Conservation (phyloP, 2,113 vertebrate genomes). For the Oryzias celebensis region DNA sequence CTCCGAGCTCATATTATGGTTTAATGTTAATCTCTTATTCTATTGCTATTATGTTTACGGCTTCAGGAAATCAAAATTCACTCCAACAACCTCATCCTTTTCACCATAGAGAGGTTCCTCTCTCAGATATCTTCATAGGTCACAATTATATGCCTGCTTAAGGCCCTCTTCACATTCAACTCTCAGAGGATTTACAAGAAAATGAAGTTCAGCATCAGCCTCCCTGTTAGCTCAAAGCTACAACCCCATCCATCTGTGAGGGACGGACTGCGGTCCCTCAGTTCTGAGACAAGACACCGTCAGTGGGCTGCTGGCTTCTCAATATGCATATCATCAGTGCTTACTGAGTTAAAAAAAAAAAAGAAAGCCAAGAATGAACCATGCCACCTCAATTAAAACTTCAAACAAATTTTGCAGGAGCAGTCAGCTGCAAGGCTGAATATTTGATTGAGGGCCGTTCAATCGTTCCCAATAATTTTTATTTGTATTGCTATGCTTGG, state of each 20-base stretch:
- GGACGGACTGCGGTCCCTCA: conserved; percentile 9
- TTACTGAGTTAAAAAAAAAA: conserved; percentile 51
- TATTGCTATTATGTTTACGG: not conserved
- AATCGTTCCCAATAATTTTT: conserved; percentile 9
- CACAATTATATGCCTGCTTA: conserved; percentile 9
- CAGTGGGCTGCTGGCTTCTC: conserved; percentile 22
- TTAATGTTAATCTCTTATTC: not conserved
- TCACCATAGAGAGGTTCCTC: conserved; percentile 3
- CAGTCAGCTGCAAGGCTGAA: conserved; percentile 42
- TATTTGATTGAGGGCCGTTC: conserved; percentile 45
- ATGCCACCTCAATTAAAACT: conserved; percentile 72
- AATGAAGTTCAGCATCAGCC: conserved; percentile 25
- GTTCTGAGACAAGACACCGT: conserved; percentile 36
- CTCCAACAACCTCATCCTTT: not conserved
- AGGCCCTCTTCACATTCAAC: conserved; percentile 16
- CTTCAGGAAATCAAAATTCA: not conserved
- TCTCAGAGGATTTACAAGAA: conserved; percentile 25
- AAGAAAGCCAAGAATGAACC: conserved; percentile 48
- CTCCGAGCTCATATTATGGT: not conserved
- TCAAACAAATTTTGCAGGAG: conserved; percentile 47
- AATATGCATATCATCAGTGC: conserved; percentile 43
- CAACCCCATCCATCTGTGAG: conserved; percentile 1
- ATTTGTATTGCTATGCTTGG: conserved; percentile 6
- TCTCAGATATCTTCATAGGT: conserved; percentile 24
- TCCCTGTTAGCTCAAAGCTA: not conserved